A percentile compares a stretch with the other conserved stretches of the same genome.
These are phyloP conservation scores for Heliconius hewitsoni DNA, from an alignment of 1,140 invertebrate genomes.

Conservation along the genomic window DNA sequence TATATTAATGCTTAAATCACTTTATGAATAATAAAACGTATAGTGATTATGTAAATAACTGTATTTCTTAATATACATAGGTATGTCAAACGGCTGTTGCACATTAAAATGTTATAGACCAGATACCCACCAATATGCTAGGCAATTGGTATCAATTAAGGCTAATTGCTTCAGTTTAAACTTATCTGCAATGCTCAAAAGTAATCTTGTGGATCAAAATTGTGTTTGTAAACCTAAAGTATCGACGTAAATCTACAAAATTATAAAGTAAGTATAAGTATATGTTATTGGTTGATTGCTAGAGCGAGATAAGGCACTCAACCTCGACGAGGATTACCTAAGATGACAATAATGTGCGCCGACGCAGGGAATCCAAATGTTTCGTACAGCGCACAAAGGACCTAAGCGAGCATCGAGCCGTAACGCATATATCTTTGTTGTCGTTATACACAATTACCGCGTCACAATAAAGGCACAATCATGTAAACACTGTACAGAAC, in stretches of 20 bases:
- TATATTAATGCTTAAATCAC: background rate
- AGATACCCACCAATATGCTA: conserved; percentile 8
- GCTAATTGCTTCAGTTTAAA: conserved; percentile 43
- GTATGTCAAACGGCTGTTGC: background rate
- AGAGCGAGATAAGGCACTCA: conserved; percentile 59
- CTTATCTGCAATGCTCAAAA: conserved; percentile 30
- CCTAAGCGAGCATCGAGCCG: conserved; percentile 40
- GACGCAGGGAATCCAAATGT: conserved; percentile 51
- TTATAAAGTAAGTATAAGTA: background rate
- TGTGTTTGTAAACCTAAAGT: background rate
- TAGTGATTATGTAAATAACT: background rate
- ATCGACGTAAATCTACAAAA: background rate
- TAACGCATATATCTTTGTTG: conserved; percentile 37
- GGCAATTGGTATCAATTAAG: conserved; percentile 42
- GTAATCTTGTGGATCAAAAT: background rate
- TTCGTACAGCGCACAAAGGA: conserved; percentile 62
- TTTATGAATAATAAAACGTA: background rate
- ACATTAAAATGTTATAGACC: conserved; percentile 7
- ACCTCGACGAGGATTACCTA: conserved; percentile 56
- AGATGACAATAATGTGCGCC: conserved; percentile 52
- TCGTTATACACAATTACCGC: conserved; percentile 48
- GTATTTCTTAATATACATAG: conserved; percentile 1
- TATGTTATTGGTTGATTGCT: conserved; percentile 7
- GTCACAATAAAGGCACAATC: conserved; percentile 62
- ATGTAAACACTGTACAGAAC: conserved; percentile 57